Percentiles rank a stretch among this genome's conserved stretches.
Conservation (phyloP, 1,140 invertebrate species). For the Orius insidiosus region DNA sequence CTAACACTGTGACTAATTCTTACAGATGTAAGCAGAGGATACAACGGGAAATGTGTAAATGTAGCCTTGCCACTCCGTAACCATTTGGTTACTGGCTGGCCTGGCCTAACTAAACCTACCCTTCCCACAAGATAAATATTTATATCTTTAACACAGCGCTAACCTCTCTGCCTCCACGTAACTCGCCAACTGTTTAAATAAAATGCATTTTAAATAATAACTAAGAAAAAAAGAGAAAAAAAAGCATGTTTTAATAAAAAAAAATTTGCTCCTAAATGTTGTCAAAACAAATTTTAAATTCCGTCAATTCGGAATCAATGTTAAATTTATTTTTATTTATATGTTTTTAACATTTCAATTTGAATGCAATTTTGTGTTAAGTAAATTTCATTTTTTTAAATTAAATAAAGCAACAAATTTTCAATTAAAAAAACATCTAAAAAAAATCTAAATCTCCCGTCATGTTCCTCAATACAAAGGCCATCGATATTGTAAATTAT, state of each 20-base stretch:
- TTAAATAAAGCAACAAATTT: slow-evolving; percentile 1
- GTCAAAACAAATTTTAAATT: slow-evolving; percentile 9
- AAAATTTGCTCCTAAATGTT: slow-evolving; percentile 10
- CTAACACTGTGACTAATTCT: slow-evolving; percentile 18
- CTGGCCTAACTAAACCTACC: slow-evolving; percentile 17
- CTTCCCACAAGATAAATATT: slow-evolving; percentile 16
- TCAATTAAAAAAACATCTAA: neutral
- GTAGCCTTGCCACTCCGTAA: slow-evolving; percentile 11
- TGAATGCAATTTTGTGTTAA: slow-evolving; percentile 16
- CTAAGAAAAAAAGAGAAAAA: slow-evolving; percentile 1
- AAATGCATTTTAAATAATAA: slow-evolving; percentile 15
- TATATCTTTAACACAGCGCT: slow-evolving; percentile 15
- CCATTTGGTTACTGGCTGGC: slow-evolving; percentile 14
- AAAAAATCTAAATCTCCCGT: slow-evolving; percentile 5
- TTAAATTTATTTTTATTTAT: slow-evolving; percentile 1
- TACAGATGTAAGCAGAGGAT: slow-evolving; percentile 18
- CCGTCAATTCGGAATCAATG: neutral
- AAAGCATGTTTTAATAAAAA: slow-evolving; percentile 17
- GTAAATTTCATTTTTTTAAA: neutral
- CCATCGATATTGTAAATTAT: neutral
- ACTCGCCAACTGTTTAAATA: slow-evolving; percentile 22
- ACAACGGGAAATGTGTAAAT: slow-evolving; percentile 13
- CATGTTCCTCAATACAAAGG: neutral
- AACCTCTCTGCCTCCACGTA: slow-evolving; percentile 31
- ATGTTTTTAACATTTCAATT: slow-evolving; percentile 5